Evolutionary conservation across 2,888 invertebrate genomes (phyloP), one percentile per base, ranked within the genome.

Genomic region (Dascillus cervinus): DNA sequence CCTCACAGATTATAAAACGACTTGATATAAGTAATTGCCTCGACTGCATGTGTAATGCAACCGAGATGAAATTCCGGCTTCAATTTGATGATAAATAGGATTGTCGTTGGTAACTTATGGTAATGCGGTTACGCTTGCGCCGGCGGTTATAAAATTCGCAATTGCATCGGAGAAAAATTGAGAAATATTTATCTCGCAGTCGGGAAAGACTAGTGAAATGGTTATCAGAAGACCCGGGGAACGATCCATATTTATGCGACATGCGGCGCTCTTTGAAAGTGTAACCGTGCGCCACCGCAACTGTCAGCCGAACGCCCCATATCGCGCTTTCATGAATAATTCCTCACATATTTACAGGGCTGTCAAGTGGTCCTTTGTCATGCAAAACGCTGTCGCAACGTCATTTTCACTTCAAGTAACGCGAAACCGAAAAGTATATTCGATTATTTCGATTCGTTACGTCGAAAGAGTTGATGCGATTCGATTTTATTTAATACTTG

Each of bases 361-460:
- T 62, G 64, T 65, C 65, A 63, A 63, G 64, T 55, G 56, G 58
- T 56, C 62, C 64, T 65, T 65, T 65, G 64, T 65, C 62, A 65
- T 65, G 65, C 62, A 64, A 65, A 65, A 61, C 53, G 58, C 61
- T 62, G 65, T 65, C 64, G 64, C 62, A 55, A 60, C 61, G 62
- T 63, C 62, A 64, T 64, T 62, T 62, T 62, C 63, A 61, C 62
- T 58, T 59, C 58, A 58, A 56, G 55, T 58, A 60, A 56, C 57
- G 50, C 47, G 43, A 53, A 59, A 58, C 58, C 49, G 57, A 58
- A 58, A 63, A 61, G 58, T 58, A 57, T 49, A n/a, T n/a, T n/a
- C n/a, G n/a, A n/a, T n/a, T n/a, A n/a, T n/a, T n/a, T n/a, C n/a
- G n/a, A n/a, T n/a, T n/a, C n/a, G n/a, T n/a, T n/a, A n/a, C n/a